Conservation (phyloP, 2,888 invertebrate genomes). For the Hyposoter dolosus region DNA sequence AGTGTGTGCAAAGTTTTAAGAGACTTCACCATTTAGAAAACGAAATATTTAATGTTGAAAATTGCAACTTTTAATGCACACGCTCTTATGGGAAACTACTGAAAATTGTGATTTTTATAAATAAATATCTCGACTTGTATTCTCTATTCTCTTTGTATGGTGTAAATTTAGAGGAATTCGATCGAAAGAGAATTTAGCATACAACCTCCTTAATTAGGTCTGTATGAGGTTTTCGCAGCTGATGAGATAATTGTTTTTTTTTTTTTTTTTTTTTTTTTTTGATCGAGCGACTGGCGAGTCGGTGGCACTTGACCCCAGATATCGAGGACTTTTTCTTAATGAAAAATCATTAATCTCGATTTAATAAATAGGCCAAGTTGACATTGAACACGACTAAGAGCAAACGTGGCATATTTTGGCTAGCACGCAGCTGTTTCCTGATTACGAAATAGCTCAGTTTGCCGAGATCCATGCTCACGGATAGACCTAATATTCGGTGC, state of each 20-base stretch:
- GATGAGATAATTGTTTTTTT: background rate
- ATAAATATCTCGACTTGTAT: too few relatives aligned
- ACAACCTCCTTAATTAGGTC: background rate
- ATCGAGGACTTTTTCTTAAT: slow-evolving; percentile 36
- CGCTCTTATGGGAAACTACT: too few relatives aligned
- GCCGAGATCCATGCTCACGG: slow-evolving; percentile 36
- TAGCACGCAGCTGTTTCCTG: slow-evolving; percentile 86
- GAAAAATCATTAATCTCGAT: slow-evolving; percentile 46
- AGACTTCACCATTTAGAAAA: too few relatives aligned
- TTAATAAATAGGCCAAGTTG: slow-evolving; percentile 41
- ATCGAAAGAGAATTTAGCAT: background rate
- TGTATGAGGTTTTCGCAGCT: background rate
- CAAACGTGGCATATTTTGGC: slow-evolving; percentile 30
- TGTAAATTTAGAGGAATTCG: too few relatives aligned
- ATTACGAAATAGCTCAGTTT: slow-evolving; percentile 87
- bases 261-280: background rate
- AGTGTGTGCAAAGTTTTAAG: too few relatives aligned
- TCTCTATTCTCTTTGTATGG: too few relatives aligned
- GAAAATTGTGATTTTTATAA: too few relatives aligned
- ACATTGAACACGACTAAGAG: slow-evolving; percentile 53
- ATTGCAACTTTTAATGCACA: too few relatives aligned
- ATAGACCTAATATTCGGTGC: slow-evolving; percentile 37
- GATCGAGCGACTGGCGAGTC: background rate
- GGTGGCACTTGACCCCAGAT: slow-evolving; percentile 21
- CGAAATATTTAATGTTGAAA: too few relatives aligned